These are phyloP conservation scores for Aethina tumida DNA, from an alignment of 1,140 invertebrate genomes.

Conservation along the genomic window DNA sequence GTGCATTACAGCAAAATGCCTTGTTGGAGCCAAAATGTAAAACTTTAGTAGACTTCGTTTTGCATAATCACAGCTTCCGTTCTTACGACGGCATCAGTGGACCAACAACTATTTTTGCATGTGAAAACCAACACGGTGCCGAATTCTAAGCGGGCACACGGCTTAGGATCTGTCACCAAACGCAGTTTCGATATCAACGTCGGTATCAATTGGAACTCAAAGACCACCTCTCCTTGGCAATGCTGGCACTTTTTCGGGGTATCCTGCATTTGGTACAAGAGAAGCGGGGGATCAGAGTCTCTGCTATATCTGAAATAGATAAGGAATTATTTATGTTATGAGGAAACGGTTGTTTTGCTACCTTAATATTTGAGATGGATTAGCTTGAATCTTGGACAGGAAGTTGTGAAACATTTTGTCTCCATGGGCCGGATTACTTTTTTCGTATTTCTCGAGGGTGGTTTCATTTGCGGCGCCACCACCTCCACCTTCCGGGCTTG, in stretches of 20 bases:
- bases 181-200: conserved; percentile 61
- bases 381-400: conserved; percentile 55
- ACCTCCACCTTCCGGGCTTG: conserved; percentile 26
- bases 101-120: conserved; percentile 77
- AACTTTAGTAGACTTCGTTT: conserved; percentile 48
- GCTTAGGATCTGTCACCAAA: conserved; percentile 39
- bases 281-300: conserved; percentile 49
- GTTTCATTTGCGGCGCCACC: conserved; percentile 20
- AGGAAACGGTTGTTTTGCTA: conserved; percentile 30
- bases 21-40: no score
- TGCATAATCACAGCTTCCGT: conserved; percentile 68
- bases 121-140: conserved; percentile 73
- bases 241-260: conserved; percentile 50
- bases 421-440: conserved; percentile 62
- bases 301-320: conserved; percentile 52
- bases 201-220: conserved; percentile 74
- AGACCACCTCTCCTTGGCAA: conserved; percentile 60
- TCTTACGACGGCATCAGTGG: conserved; percentile 50
- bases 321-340: conserved; percentile 1
- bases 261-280: conserved; percentile 51
- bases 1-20: no score
- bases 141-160: conserved; percentile 55
- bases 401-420: conserved; percentile 76
- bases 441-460: conserved; percentile 62
- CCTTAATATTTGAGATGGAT: conserved; percentile 74